A percentile compares a stretch with the other conserved stretches of the same genome.
phyloP scores from a whole-genome alignment of 2,797 vertebrate genomes.

The Cossypha caffra region DNA sequence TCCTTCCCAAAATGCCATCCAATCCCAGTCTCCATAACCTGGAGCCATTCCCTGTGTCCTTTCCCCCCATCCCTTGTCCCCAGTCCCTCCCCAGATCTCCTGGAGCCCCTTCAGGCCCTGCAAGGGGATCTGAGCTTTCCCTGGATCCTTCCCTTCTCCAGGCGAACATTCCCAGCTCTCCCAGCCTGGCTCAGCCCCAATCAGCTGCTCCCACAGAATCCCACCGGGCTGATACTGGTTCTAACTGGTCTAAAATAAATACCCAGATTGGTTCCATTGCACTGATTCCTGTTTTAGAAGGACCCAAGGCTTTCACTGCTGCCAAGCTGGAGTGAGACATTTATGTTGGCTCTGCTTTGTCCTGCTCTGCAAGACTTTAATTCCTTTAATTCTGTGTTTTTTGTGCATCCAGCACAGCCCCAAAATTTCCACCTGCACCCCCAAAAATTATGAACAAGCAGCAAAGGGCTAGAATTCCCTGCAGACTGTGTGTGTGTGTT shows the following conservation, averaged over 20 bases:
- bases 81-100: not conserved
- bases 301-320: not conserved
- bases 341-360: not conserved
- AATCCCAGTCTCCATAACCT: not conserved
- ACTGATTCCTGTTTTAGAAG: not conserved
- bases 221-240: not conserved
- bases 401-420: not conserved
- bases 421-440: not conserved
- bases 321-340: not conserved
- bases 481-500: not conserved
- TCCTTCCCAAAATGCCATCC: not conserved
- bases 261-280: not conserved
- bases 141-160: not conserved
- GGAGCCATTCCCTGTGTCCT: not conserved
- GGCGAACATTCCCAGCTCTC: not conserved
- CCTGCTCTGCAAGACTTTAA: not conserved
- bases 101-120: not conserved
- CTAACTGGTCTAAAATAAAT: not conserved
- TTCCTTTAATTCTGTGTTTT: not conserved
- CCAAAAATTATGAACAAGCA: not conserved
- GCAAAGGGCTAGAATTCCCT: not conserved
- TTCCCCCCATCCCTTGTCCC: not conserved
- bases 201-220: not conserved
- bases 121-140: not conserved
- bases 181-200: not conserved